Conservation (phyloP, 1,140 invertebrate species). For the Listronotus bonariensis region DNA sequence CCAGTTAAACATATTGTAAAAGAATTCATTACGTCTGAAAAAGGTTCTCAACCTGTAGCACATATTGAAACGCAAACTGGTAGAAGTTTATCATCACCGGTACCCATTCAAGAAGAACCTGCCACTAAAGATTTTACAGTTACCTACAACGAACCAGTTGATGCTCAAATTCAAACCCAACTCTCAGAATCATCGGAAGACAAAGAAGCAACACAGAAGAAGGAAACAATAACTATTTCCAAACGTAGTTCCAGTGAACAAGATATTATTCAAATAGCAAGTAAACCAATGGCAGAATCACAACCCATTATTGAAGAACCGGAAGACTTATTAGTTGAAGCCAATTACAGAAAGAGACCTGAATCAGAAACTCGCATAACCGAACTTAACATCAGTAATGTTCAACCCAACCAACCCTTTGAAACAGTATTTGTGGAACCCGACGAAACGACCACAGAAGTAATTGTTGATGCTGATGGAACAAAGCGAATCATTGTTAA, state of each 20-base stretch:
- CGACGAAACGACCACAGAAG: slow-evolving; percentile 76
- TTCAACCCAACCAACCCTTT: slow-evolving; percentile 70
- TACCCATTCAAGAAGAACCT: slow-evolving; percentile 23
- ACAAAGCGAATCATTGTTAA: slow-evolving; percentile 78
- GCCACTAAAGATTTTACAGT: slow-evolving; percentile 56
- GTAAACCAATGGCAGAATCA: slow-evolving; percentile 61
- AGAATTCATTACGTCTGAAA: slow-evolving; percentile 41
- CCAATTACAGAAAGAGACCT: slow-evolving; percentile 67
- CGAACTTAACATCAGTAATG: slow-evolving; percentile 68
- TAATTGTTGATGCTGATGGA: slow-evolving; percentile 79
- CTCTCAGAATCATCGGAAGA: slow-evolving; percentile 55
- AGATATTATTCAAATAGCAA: slow-evolving; percentile 79
- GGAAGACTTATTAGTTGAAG: slow-evolving; percentile 71
- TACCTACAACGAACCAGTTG: slow-evolving; percentile 59
- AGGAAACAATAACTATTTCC: slow-evolving; percentile 73
- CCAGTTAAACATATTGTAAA: slow-evolving; percentile 39
- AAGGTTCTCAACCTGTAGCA: slow-evolving; percentile 41
- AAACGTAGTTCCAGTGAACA: slow-evolving; percentile 70
- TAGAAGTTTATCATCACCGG: slow-evolving; percentile 58
- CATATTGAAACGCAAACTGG: slow-evolving; percentile 64
- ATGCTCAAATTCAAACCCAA: slow-evolving; percentile 67
- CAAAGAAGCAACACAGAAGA: slow-evolving; percentile 49
- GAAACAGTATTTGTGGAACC: slow-evolving; percentile 78
- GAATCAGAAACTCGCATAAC: slow-evolving; percentile 57
- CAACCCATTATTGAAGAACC: slow-evolving; percentile 58